Base-by-base conservation (phyloP, 2,797 vertebrate genomes). In the Cirrhinus mrigala region DNA sequence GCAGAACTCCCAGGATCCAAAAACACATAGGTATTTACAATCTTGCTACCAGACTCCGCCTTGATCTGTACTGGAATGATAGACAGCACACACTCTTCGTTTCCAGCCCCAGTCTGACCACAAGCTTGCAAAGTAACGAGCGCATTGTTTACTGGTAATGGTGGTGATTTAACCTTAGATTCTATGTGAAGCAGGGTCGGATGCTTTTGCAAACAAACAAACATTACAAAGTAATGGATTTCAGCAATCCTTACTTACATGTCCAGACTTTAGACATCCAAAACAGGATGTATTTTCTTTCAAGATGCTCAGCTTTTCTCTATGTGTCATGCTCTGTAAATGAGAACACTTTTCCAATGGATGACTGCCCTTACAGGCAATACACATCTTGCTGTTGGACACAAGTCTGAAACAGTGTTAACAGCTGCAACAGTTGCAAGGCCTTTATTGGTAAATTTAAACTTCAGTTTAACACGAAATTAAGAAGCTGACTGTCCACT, bases 61-160 rank as follows among this genome's bases (percentile, higher is more conserved):
- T 87, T 73, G 18, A 84, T 3, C 24, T 81, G 29, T 5, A 88
- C 71, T 37, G 85, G 79, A 16, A 82, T 1, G 11, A 87, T 84
- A 9, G 83, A 69, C 0, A 83, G 20, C 33, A 74, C 62, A 3
- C 73, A 87, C 9, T 29, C 73, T 16, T 2, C 29, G 29, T 80
- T 79, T 1, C 79, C 54, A 3, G 79, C 70, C 44, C 84, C 84
- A 69, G 37, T 84, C 70, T 69, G 27, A 48, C 6, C 22, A 71
- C 73, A 58, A 37, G 29, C 22, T 15, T 80, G 74, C 0, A 56
- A 27, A 29, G 40, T 10, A 14, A 40, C 24, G 46, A 69, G 52
- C 37, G 16, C 70, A 22, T 69, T 73, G 24, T 27, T 22, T 22
- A 29, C 18, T 54, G 58, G 68, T 37, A 70, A 6, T 69, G 66